A percentile compares a stretch with the other conserved stretches of the same genome.
phyloP scores from a whole-genome alignment of 2,888 invertebrate genomes.

The Cryptocephalus moraei region DNA sequence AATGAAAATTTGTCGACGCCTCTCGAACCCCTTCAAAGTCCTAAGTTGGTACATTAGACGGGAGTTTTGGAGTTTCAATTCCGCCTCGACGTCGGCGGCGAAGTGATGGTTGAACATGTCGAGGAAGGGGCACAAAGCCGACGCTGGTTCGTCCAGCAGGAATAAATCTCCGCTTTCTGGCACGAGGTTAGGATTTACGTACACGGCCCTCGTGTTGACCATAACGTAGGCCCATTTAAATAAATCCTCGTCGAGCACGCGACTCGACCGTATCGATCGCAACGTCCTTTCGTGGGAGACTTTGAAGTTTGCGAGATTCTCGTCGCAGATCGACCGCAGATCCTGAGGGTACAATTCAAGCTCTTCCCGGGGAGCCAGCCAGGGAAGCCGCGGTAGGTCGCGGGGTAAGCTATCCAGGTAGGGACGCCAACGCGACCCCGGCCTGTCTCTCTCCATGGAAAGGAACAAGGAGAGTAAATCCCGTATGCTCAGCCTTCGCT shows the following conservation, averaged over 20 bases:
- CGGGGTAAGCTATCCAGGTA: conserved; percentile 63
- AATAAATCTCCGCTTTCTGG: conserved; percentile 12
- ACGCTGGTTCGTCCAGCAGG: conserved; percentile 44
- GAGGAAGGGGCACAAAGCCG: conserved; percentile 77
- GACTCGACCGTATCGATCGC: conserved; percentile 42
- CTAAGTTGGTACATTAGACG: conserved; percentile 44
- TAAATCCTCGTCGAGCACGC: conserved; percentile 40
- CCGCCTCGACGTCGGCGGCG: conserved; percentile 44
- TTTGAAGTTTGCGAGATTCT: conserved; percentile 43
- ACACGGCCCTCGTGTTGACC: conserved; percentile 79
- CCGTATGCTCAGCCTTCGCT: conserved; percentile 49
- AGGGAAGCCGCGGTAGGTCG: conserved; percentile 52
- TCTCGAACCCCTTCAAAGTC: conserved; percentile 44
- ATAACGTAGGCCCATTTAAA: conserved; percentile 77
- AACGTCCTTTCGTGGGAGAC: conserved; percentile 34
- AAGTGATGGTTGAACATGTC: conserved; percentile 84
- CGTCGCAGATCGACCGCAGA: conserved; percentile 43
- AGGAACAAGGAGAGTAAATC: conserved; percentile 66
- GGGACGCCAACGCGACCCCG: conserved; percentile 46
- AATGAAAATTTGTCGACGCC: conserved; percentile 72
- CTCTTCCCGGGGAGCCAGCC: conserved; percentile 51
- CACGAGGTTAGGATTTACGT: conserved; percentile 48
- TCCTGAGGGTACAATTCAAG: conserved; percentile 46
- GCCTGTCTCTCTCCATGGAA: conserved; percentile 52
- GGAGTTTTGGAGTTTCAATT: conserved; percentile 23